Evolutionary conservation across 2,888 invertebrate species (phyloP), one percentile per base, ranked within the genome.

Genomic region (Pseudococcus longispinus): DNA sequence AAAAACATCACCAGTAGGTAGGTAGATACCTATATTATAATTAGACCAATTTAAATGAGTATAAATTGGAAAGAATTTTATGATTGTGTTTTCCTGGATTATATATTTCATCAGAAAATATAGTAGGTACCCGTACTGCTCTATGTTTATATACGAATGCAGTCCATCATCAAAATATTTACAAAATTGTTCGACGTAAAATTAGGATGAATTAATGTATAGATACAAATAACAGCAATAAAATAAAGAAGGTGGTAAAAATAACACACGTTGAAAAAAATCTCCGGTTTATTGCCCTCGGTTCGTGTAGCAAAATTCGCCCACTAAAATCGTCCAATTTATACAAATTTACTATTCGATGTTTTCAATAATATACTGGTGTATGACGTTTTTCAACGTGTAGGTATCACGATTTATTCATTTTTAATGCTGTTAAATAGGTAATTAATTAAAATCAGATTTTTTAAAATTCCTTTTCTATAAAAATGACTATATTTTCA

Each of bases 201-300:
- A 60, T 60, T 13, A 60, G 23, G 23, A 60, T n/a, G 32, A 74
- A 29, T 74, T 37, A 74, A 18, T 18, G 20, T 32, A n/a, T n/a
- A 6, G 9, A 74, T 37, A 37, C 29, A 74, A 37, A 32, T 74
- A 29, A 32, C 32, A n/a, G 74, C 18, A 37, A 74, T 74, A 74
- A 74, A 74, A 74, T 74, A 74, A 60, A 60, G 60, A 60, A 74
- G 74, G 74, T 74, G 74, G 32, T 74, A 74, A 74, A 74, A 74
- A 74, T 74, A 74, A 37, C 74, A 37, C 13, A 74, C n/a, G 32
- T n/a, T 74, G 70, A 70, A 74, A 74, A 74, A 74, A 74, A 74
- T 32, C 74, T 20, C 4, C 8, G 13, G 74, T 74, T 74, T 74
- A 74, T 74, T 74, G 74, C 74, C 32, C 74, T 74, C 74, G 11